Percentiles rank a stretch among this genome's conserved stretches.
These are phyloP conservation scores for Eolophus roseicapilla DNA, from an alignment of 2,113 vertebrate species.

Conservation along the genomic window DNA sequence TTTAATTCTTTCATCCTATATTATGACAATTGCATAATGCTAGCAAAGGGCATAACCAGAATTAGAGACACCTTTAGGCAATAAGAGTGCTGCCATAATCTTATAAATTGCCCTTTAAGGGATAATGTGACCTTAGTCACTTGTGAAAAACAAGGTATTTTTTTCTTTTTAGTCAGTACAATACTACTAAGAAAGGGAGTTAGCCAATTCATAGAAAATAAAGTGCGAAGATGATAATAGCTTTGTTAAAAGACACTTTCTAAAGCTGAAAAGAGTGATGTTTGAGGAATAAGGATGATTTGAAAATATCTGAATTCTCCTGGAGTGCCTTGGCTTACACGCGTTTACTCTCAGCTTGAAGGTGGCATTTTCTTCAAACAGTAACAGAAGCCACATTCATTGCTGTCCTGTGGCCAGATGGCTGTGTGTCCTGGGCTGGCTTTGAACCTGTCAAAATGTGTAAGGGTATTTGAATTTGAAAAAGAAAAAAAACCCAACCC, in stretches of 20 bases:
- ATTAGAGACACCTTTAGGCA: not conserved
- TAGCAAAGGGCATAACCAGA: not conserved
- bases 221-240: not conserved
- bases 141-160: not conserved
- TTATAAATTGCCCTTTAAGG: not conserved
- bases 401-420: conserved; percentile 46
- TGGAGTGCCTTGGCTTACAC: not conserved
- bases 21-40: not conserved
- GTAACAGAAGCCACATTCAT: conserved; percentile 23
- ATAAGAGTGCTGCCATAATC: not conserved
- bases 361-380: conserved; percentile 20
- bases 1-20: not conserved
- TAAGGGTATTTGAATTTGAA: conserved; percentile 32
- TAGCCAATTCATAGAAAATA: not conserved
- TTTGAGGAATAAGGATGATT: not conserved
- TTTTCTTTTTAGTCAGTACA: not conserved
- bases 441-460: conserved; percentile 43
- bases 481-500: not conserved
- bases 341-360: conserved; percentile 54
- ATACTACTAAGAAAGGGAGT: not conserved
- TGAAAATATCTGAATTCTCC: not conserved
- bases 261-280: not conserved
- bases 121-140: not conserved
- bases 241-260: not conserved
- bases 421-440: conserved; percentile 27